Evolutionary conservation across 1,140 invertebrate species (phyloP).

Genomic region (Bombus turneri): DNA sequence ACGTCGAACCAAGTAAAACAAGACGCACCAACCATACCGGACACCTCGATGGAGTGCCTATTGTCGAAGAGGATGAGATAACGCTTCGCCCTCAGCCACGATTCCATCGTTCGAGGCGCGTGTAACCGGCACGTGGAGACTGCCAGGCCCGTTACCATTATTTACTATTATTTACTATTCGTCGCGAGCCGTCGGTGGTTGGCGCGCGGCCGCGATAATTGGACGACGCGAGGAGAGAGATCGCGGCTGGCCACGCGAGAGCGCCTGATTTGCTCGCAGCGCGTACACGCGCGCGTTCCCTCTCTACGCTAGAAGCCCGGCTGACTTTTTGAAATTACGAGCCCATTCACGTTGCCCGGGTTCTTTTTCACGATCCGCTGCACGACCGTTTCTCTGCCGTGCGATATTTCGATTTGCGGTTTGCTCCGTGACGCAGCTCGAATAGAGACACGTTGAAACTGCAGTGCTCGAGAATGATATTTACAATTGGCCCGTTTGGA

Average conservation of each 20-base stretch:
- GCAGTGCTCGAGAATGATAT: slow-evolving; percentile 37
- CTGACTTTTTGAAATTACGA: slow-evolving; percentile 54
- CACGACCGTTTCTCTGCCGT: neutral
- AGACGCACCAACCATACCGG: neutral
- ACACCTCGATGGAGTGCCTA: neutral
- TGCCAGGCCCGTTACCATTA: slow-evolving; percentile 58
- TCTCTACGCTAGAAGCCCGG: neutral
- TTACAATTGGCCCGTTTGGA: slow-evolving; percentile 28
- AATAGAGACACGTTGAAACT: neutral
- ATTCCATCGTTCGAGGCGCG: slow-evolving; percentile 53
- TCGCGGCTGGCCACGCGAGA: slow-evolving; percentile 27
- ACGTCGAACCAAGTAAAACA: neutral
- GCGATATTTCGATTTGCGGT: neutral
- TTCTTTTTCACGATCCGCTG: neutral
- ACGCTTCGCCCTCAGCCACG: slow-evolving; percentile 52
- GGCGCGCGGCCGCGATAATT: slow-evolving; percentile 52
- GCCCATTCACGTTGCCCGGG: slow-evolving; percentile 11
- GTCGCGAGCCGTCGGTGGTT: slow-evolving; percentile 35
- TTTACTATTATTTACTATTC: slow-evolving; percentile 68
- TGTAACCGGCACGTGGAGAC: slow-evolving; percentile 67
- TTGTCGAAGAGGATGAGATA: slow-evolving; percentile 31
- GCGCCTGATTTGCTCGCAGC: slow-evolving; percentile 22
- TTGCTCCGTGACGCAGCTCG: too few relatives aligned
- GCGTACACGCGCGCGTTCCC: neutral
- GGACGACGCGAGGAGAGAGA: slow-evolving; percentile 46